Conservation (phyloP, 2,797 vertebrate species). For the Rachycentron canadum region DNA sequence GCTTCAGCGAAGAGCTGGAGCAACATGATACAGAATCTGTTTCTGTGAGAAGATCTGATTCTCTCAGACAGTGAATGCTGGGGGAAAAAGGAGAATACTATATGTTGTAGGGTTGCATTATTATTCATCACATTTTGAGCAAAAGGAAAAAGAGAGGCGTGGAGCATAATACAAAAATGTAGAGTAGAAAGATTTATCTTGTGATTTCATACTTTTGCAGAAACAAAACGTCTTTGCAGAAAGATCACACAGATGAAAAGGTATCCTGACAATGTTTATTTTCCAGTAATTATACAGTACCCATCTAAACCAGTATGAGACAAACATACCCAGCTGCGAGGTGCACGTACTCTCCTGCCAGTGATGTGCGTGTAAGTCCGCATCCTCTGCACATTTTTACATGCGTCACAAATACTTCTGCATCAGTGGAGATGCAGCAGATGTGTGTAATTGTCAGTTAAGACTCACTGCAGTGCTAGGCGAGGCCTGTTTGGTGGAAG, state of each 20-base stretch:
- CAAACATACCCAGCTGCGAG: neutral
- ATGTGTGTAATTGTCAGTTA: slow-evolving; percentile 1
- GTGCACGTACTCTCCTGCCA: neutral
- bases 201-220: neutral
- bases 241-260: neutral
- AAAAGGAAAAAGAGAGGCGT: neutral
- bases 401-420: neutral
- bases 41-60: too few relatives aligned
- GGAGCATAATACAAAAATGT: neutral
- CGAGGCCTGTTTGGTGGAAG: slow-evolving; percentile 56
- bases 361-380: neutral
- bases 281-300: neutral
- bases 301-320: neutral
- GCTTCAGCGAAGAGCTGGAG: neutral
- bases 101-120: neutral
- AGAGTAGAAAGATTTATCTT: neutral
- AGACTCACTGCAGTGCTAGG: slow-evolving; percentile 34
- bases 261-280: neutral
- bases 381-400: neutral
- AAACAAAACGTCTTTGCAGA: neutral
- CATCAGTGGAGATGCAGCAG: slow-evolving; percentile 28
- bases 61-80: neutral
- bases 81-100: neutral
- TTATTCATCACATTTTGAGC: neutral
- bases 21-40: neutral